Conservation (phyloP, 1,140 invertebrate species). For the Rhagoletis pomonella region DNA sequence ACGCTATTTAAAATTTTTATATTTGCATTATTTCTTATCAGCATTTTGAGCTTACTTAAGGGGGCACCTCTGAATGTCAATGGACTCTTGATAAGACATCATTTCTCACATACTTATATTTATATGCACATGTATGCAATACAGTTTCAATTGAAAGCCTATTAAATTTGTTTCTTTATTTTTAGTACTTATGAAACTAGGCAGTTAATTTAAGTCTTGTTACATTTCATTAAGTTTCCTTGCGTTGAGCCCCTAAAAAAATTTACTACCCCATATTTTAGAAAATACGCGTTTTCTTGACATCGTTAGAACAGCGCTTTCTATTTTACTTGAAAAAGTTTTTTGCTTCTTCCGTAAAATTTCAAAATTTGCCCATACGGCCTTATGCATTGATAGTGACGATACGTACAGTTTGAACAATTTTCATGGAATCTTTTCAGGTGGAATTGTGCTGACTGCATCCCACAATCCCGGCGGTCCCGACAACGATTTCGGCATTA, state of each 20-base stretch:
- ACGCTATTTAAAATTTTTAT: not conserved
- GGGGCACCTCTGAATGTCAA: conserved; percentile 14
- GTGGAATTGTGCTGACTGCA: conserved; percentile 98
- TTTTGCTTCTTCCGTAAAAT: too few species aligned
- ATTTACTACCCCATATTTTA: too few species aligned
- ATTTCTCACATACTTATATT: not conserved
- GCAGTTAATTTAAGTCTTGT: too few species aligned
- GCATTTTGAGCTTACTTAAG: not conserved
- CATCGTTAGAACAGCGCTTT: too few species aligned
- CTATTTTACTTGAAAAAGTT: too few species aligned
- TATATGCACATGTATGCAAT: too few species aligned
- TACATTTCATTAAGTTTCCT: too few species aligned
- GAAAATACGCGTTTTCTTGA: too few species aligned
- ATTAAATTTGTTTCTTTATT: not conserved
- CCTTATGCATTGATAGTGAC: too few species aligned
- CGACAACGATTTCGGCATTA: conserved; percentile 98
- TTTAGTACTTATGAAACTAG: not conserved
- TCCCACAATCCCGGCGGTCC: conserved; percentile 99
- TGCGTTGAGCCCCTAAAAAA: too few species aligned
- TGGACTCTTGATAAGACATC: not conserved
- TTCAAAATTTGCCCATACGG: too few species aligned
- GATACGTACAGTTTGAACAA: not conserved
- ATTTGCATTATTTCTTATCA: conserved; percentile 17
- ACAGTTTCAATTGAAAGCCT: not conserved
- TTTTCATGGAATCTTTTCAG: conserved; percentile 72